A percentile compares a stretch with the other conserved stretches of the same genome.
phyloP scores from a whole-genome alignment of 2,888 invertebrate species.

The Copidosoma aretas region DNA sequence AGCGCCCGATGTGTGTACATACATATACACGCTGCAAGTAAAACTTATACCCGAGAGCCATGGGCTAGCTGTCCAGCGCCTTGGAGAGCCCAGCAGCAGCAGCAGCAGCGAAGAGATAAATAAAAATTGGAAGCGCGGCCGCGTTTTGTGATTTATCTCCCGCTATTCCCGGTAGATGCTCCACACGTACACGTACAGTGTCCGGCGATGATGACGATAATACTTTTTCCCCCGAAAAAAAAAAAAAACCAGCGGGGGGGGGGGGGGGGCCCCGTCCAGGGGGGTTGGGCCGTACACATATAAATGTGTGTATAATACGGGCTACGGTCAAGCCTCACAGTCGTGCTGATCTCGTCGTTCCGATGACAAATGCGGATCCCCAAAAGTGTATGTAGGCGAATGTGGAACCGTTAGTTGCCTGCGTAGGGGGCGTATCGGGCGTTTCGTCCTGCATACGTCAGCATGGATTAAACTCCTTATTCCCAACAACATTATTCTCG shows the following conservation, averaged over 20 bases:
- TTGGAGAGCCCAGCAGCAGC: no score
- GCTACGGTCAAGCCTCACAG: constrained; percentile 51
- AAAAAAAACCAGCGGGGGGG: constrained; percentile 39
- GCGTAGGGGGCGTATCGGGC: no score
- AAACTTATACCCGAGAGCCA: no score
- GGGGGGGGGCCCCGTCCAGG: no score
- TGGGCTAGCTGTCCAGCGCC: no score
- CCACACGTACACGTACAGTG: constrained; percentile 9
- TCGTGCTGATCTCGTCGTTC: constrained; percentile 48
- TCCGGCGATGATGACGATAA: constrained; percentile 27
- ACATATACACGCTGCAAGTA: no score
- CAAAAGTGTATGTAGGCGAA: not conserved
- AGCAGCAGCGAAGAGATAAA: not conserved
- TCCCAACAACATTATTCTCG: no score
- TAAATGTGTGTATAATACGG: constrained; percentile 59
- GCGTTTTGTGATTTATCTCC: constrained; percentile 51
- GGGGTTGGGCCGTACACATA: constrained; percentile 45
- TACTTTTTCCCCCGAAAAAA: not conserved
- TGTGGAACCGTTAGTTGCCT: no score
- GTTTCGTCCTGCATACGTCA: no score
- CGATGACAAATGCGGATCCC: constrained; percentile 34
- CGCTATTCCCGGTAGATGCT: constrained; percentile 41
- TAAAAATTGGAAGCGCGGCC: not conserved
- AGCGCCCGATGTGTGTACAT: no score
- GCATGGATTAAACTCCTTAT: no score